Evolutionary conservation across 2,797 vertebrate genomes (phyloP), one percentile per base, ranked within the genome.

Genomic region (Sandelia bainsii): DNA sequence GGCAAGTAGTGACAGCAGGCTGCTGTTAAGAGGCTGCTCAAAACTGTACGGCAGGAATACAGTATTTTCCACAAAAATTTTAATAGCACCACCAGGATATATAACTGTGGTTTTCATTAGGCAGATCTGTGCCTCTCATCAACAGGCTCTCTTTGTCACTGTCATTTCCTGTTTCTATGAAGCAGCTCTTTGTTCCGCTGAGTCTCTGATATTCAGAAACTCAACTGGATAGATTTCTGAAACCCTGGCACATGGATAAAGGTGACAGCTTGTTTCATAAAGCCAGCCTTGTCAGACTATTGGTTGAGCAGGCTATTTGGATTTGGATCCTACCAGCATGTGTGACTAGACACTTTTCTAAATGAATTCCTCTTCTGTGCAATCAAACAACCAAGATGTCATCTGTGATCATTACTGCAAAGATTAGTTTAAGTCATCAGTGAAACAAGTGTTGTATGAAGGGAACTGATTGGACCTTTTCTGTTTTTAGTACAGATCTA

Each of bases 111-210:
- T 72, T 86, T 78, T 83, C 84, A 89, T 91, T 81, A 69, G 77
- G 69, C 78, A 74, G 77, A 83, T 89, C 81, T 76, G 83, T 62
- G 80, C 50, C 78, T 84, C 79, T 84, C 85, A 91, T 89, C 87
- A 87, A 89, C 82, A 91, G 82, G 66, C 89, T 80, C 85, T 86
- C 87, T 91, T 90, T 91, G 87, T 89, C 80, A 76, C 85, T 74
- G 80, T 87, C 88, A 87, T 88, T 90, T 91, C 89, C 91, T 89
- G 88, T 91, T 90, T 79, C 76, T 84, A 79, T 91, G 83, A 91
- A 89, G 87, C 77, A 87, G 77, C 84, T 92, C 91, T 92, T 90
- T 93, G 89, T 92, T 83, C 82, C 77, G 62, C 66, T 10, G 37
- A 84, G 80, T 79, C 79, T 87, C 85, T 90, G 88, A 91, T 91